A percentile compares a stretch with the other conserved stretches of the same genome.
Conservation (phyloP, 1,140 invertebrate species). For the Drosophila chauvacae region DNA sequence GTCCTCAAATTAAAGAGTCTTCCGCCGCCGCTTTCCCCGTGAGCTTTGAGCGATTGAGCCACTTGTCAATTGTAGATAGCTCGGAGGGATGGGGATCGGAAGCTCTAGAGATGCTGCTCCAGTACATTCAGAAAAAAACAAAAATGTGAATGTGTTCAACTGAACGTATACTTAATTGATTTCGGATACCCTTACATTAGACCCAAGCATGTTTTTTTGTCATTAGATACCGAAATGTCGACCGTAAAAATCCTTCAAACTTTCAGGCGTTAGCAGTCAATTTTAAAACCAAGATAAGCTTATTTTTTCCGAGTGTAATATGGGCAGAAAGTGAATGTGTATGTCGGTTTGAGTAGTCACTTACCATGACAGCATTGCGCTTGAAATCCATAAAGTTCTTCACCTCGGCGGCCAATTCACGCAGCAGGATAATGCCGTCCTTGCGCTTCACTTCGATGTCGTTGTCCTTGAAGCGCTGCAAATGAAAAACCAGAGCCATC, state of each 20-base stretch:
- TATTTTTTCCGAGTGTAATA: not conserved
- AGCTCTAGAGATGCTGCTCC: not conserved
- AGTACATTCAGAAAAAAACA: constrained; percentile 8
- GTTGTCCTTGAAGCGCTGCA: constrained; percentile 91
- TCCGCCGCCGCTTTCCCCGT: constrained; percentile 3
- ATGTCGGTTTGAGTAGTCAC: constrained; percentile 58
- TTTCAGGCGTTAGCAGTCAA: not conserved
- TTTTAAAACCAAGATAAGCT: not conserved
- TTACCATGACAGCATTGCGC: constrained; percentile 94
- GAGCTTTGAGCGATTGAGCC: constrained; percentile 70
- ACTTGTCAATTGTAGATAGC: constrained; percentile 67
- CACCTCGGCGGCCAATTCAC: constrained; percentile 93
- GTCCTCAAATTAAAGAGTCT: constrained; percentile 54
- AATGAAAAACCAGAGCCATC: constrained; percentile 36
- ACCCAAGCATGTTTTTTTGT: not conserved
- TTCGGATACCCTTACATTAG: not conserved
- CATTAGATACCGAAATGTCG: not conserved
- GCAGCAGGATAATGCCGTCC: constrained; percentile 92
- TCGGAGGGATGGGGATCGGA: constrained; percentile 2
- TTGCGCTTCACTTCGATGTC: constrained; percentile 90
- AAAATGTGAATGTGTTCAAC: not conserved
- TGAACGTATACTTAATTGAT: constrained; percentile 2
- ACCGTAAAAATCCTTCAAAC: not conserved
- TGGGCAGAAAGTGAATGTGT: not conserved
- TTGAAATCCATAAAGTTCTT: constrained; percentile 96